phyloP scores from a whole-genome alignment of 2,113 vertebrate genomes.

The Jacana jacana region DNA sequence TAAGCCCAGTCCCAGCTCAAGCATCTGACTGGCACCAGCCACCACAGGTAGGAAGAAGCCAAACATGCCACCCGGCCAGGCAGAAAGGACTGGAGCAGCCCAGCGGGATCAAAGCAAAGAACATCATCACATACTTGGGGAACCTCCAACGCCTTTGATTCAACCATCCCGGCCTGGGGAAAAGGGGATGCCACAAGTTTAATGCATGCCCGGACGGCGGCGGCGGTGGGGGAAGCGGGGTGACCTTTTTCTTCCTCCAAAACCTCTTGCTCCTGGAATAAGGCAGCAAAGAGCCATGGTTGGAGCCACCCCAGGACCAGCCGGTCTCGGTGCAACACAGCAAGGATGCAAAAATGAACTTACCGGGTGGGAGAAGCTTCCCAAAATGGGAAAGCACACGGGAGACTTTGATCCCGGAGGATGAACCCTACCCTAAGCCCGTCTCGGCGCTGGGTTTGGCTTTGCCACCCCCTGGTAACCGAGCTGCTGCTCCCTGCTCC shows the following conservation, averaged over 20 bases:
- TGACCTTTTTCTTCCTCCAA: not conserved
- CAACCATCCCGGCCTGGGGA: not conserved
- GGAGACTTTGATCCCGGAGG: not conserved
- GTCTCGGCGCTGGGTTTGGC: not conserved
- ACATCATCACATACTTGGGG: not conserved
- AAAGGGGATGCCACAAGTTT: not conserved
- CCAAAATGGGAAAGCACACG: too few species aligned
- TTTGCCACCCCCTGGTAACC: accelerated
- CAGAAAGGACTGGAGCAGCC: not conserved
- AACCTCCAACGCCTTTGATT: not conserved
- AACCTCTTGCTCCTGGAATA: not conserved
- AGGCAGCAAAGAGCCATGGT: not conserved
- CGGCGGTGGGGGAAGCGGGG: accelerated
- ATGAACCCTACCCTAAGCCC: not conserved
- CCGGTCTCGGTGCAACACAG: not conserved
- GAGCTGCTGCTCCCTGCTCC: not conserved
- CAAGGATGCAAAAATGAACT: not conserved
- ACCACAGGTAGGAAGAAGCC: not conserved
- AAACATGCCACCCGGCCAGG: not conserved
- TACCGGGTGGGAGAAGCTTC: not conserved
- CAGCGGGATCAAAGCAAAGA: not conserved
- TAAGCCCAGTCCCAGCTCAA: not conserved
- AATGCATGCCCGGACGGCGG: not conserved
- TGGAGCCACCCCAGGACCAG: not conserved
- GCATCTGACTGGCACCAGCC: not conserved